Evolutionary conservation across 2,113 vertebrate genomes (phyloP).

Genomic region (Ornithorhynchus anatinus): DNA sequence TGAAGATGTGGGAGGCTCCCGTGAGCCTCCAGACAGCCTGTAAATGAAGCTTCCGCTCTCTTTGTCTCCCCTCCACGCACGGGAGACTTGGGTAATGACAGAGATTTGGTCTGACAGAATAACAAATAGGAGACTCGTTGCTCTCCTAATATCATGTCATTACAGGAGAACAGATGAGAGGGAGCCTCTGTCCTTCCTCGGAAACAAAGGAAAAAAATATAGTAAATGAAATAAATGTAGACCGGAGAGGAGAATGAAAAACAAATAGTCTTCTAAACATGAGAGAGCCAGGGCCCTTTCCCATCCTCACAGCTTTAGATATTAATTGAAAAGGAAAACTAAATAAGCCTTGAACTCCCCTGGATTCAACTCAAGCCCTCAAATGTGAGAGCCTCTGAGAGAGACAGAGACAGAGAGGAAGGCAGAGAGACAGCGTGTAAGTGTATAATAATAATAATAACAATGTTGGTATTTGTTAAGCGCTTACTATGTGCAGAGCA

Average conservation of each 20-base stretch:
- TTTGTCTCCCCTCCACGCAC: background rate
- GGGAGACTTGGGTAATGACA: background rate
- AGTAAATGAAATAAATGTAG: background rate
- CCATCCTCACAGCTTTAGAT: too few species aligned
- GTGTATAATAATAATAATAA: too few species aligned
- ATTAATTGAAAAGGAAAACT: too few species aligned
- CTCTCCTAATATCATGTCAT: background rate
- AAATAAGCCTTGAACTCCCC: too few species aligned
- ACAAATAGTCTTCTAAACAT: background rate
- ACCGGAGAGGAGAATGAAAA: background rate
- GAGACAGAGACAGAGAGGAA: too few species aligned
- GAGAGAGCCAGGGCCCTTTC: too few species aligned
- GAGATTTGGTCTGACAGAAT: background rate
- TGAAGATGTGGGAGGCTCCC: constrained; percentile 2
- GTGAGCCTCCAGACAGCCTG: background rate
- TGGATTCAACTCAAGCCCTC: too few species aligned
- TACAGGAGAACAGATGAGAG: constrained; percentile 6
- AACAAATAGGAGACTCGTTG: background rate
- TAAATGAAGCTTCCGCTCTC: background rate
- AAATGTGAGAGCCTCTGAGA: too few species aligned
- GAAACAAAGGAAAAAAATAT: background rate
- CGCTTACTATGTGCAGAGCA: too few species aligned
- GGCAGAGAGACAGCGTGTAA: too few species aligned
- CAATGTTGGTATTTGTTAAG: too few species aligned
- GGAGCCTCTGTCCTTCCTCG: too few species aligned